Evolutionary conservation across 2,113 vertebrate genomes (phyloP), one percentile per base, ranked within the genome.

Genomic region (Ammodytes dubius): DNA sequence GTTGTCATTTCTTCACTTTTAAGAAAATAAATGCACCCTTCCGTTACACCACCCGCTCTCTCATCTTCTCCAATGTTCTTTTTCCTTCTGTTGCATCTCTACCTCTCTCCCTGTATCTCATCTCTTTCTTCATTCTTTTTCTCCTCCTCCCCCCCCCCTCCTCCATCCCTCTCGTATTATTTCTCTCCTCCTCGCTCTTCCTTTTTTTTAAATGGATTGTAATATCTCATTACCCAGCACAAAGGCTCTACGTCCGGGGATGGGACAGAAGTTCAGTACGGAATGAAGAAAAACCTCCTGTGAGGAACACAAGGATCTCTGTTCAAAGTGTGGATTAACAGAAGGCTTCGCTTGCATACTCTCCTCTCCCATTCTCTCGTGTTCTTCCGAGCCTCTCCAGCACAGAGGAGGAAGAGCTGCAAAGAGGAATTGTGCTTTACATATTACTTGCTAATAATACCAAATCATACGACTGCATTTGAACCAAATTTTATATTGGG

Each of bases 291-390:
- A 92, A 93, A 76, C 70, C 79, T 82, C 74, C 67, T 63, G 70
- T n/a, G 56, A 88, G 72, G 82, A 88, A 91, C 83, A 87, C 86
- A 78, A 88, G 76, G 52, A 88, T 88, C 76, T 76, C 64, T 88
- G 66, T 87, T 91, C 85, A 92, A 89, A 93, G 87, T 43, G 60
- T 82, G 78, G 87, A 91, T 93, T 87, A 92, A 76, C 37, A 70
- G 60, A 70, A 73, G 65, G 70, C 61, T 88, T 85, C 43, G 52
- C 75, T 59, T 53, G 50, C 49, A 15, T 69, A 27, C 27, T 45
- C 11, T 82, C 68, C 63, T 71, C 53, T 74, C 40, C 49, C 35
- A 13, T 61, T 74, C 70, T 70, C 7, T 66, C 46, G 3, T 54
- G 58, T 73, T 81, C 70, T n/a, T 53, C 53, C 58, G 3, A 46